A percentile compares a stretch with the other conserved stretches of the same genome.
Conservation (phyloP, 1,140 invertebrate species). For the Bombus superbus region DNA sequence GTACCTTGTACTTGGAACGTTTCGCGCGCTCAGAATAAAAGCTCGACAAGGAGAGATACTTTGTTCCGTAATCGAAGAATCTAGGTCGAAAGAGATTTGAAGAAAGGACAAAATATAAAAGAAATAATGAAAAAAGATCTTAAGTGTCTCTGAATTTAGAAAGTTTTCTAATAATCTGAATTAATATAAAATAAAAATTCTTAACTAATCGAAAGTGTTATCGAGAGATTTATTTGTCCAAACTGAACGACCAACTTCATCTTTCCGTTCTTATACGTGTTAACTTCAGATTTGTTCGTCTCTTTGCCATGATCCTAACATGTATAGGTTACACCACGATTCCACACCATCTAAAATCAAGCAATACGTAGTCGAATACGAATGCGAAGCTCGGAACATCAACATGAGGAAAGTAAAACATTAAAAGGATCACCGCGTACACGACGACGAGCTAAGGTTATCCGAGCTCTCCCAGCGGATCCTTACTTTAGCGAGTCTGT, state of each 20-base stretch:
- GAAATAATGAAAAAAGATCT: background rate
- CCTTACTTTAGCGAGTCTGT: background rate
- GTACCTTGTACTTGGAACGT: constrained; percentile 29
- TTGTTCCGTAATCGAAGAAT: background rate
- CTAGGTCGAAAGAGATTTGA: background rate
- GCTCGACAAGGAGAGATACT: background rate
- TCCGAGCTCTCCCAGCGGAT: background rate
- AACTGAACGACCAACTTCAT: background rate
- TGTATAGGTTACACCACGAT: constrained; percentile 29
- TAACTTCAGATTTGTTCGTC: constrained; percentile 22
- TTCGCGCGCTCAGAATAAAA: constrained; percentile 39
- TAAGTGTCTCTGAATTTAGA: background rate
- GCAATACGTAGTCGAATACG: constrained; percentile 16
- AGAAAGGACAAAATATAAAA: background rate
- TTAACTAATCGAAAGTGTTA: background rate
- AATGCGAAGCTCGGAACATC: constrained; percentile 34
- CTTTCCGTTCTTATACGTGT: no score
- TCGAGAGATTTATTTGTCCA: background rate
- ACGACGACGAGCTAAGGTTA: constrained; percentile 52
- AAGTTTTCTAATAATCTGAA: background rate
- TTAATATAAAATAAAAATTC: background rate
- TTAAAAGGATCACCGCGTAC: constrained; percentile 32
- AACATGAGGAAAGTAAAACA: background rate
- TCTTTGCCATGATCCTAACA: constrained; percentile 22
- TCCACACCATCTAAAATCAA: background rate